Conservation (phyloP, 1,140 invertebrate genomes). For the Calosoma granatense region DNA sequence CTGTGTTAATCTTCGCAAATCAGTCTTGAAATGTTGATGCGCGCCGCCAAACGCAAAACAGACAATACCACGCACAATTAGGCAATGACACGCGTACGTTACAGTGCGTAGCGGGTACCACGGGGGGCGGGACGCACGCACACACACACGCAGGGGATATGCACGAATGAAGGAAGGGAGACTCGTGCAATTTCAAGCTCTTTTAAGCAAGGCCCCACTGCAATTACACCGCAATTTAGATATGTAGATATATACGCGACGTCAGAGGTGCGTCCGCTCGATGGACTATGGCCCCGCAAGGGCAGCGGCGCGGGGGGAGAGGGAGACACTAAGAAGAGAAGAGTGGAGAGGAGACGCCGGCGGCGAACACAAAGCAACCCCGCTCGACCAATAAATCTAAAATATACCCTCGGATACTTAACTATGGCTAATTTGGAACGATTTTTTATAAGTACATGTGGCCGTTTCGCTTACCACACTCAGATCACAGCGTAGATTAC, state of each 20-base stretch:
- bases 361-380: slow-evolving; percentile 6
- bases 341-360: not conserved
- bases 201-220: slow-evolving; percentile 1
- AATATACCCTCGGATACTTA: slow-evolving; percentile 13
- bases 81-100: not conserved
- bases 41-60: slow-evolving; percentile 1
- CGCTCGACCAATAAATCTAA: slow-evolving; percentile 7
- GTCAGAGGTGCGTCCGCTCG: not conserved
- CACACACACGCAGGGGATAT: not conserved
- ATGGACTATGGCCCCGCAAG: not conserved
- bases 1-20: too few relatives aligned
- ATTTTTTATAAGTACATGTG: slow-evolving; percentile 17
- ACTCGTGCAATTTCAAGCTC: not conserved
- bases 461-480: slow-evolving; percentile 12
- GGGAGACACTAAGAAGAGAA: not conserved
- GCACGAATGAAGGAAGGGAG: not conserved
- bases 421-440: slow-evolving; percentile 22
- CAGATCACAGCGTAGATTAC: slow-evolving; percentile 12
- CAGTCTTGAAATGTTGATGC: too few relatives aligned
- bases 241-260: slow-evolving; percentile 5
- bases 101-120: not conserved
- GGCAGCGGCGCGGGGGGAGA: not conserved
- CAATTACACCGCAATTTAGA: slow-evolving; percentile 5
- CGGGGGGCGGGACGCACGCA: not conserved
- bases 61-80: slow-evolving; percentile 6